phyloP scores from a whole-genome alignment of 2,797 vertebrate genomes.

The Ispidina picta region DNA sequence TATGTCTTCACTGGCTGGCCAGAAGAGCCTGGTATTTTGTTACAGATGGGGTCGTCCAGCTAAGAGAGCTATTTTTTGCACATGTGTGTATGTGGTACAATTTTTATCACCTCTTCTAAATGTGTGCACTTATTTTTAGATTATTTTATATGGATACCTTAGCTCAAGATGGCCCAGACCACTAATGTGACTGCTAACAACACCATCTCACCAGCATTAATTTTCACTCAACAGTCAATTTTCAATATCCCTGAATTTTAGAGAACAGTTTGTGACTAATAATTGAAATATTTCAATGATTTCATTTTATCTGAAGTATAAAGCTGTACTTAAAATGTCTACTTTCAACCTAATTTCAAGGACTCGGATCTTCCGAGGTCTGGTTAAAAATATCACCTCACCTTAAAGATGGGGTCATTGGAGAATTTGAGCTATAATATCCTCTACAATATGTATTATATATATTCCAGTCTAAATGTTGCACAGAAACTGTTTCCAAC shows the following conservation, averaged over 20 bases:
- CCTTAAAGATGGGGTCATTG: background rate
- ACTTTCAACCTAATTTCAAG: background rate
- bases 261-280: background rate
- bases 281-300: background rate
- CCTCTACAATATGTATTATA: background rate
- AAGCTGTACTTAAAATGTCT: background rate
- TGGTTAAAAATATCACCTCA: background rate
- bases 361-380: background rate
- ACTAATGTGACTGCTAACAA: background rate
- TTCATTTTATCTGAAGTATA: background rate
- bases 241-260: background rate
- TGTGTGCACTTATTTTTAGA: background rate
- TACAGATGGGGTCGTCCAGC: background rate
- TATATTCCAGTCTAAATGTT: background rate
- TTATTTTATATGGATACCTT: background rate
- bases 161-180: background rate
- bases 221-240: background rate
- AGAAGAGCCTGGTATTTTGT: background rate
- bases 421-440: background rate
- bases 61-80: background rate
- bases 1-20: constrained; percentile 20
- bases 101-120: constrained; percentile 9
- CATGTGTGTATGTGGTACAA: background rate
- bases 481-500: background rate
- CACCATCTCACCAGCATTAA: background rate